A percentile compares a stretch with the other conserved stretches of the same genome.
Conservation (phyloP, 2,797 vertebrate genomes). For the Gambusia yucatana region DNA sequence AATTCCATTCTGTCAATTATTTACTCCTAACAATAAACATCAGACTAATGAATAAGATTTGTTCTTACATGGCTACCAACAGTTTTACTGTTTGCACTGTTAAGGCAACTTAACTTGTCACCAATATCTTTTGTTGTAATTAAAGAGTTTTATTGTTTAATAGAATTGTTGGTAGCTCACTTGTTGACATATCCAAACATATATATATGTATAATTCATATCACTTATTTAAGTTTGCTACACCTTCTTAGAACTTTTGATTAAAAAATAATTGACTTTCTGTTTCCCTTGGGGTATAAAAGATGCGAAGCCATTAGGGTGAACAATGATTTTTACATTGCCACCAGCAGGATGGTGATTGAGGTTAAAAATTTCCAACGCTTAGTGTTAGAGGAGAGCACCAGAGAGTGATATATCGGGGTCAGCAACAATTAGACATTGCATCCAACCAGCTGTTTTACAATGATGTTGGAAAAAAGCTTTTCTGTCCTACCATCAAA, state of each 20-base stretch:
- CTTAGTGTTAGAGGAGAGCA: not conserved
- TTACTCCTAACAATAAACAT: not conserved
- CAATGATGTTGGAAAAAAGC: not conserved
- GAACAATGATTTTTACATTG: not conserved
- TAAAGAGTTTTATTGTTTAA: not conserved
- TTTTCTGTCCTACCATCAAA: not conserved
- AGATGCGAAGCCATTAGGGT: not conserved
- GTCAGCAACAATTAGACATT: not conserved
- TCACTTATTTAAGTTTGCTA: not conserved
- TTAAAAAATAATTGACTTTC: not conserved
- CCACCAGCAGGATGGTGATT: not conserved
- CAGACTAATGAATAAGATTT: not conserved
- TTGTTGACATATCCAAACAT: not conserved
- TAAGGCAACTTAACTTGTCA: not conserved
- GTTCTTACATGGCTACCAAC: not conserved
- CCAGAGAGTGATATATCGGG: not conserved
- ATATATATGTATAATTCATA: not conserved
- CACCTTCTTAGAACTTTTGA: not conserved
- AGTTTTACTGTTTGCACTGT: not conserved
- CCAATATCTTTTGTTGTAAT: not conserved
- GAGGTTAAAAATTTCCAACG: not conserved
- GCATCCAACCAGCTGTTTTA: not conserved
- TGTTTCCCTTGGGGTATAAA: not conserved
- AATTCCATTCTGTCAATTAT: not conserved
- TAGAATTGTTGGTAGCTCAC: not conserved